phyloP scores from a whole-genome alignment of 2,888 invertebrate genomes.

The Lepetodrilus schrolli region DNA sequence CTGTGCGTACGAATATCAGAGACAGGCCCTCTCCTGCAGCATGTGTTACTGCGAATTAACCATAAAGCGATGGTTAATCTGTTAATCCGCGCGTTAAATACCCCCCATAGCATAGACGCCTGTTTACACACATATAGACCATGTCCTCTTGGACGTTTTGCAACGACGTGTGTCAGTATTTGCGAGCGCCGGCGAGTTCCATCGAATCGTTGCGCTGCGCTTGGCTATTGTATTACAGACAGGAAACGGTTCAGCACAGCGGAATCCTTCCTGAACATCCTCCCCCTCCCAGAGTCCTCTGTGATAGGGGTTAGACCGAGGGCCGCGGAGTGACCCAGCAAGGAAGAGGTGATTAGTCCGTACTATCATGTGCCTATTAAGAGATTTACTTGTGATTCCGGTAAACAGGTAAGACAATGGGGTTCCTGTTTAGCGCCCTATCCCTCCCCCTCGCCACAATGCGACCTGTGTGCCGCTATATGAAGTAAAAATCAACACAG shows the following conservation, averaged over 20 bases:
- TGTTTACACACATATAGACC: conserved; percentile 13
- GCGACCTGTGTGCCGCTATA: conserved; percentile 21
- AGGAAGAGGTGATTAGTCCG: conserved; percentile 5
- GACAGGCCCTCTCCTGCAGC: conserved; percentile 6
- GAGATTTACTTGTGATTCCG: conserved; percentile 12
- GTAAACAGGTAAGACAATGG: conserved; percentile 17
- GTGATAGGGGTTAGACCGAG: neutral
- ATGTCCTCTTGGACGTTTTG: neutral
- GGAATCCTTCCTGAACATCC: no score
- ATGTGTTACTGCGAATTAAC: conserved; percentile 13
- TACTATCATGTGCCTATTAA: conserved; percentile 12
- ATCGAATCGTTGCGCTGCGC: no score
- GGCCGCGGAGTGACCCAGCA: neutral
- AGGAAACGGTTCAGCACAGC: no score
- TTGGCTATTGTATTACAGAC: no score
- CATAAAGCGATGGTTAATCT: neutral
- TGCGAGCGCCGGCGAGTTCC: no score
- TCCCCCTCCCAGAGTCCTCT: no score
- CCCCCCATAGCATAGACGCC: neutral
- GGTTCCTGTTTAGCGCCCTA: neutral
- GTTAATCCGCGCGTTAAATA: conserved; percentile 12
- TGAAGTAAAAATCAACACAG: conserved; percentile 1
- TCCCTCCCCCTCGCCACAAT: conserved; percentile 12
- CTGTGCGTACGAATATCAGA: neutral
- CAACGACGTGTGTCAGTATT: no score